Conservation (phyloP, 35 echinoderm and acorn worm genomes). For the Acanthaster planci region DNA sequence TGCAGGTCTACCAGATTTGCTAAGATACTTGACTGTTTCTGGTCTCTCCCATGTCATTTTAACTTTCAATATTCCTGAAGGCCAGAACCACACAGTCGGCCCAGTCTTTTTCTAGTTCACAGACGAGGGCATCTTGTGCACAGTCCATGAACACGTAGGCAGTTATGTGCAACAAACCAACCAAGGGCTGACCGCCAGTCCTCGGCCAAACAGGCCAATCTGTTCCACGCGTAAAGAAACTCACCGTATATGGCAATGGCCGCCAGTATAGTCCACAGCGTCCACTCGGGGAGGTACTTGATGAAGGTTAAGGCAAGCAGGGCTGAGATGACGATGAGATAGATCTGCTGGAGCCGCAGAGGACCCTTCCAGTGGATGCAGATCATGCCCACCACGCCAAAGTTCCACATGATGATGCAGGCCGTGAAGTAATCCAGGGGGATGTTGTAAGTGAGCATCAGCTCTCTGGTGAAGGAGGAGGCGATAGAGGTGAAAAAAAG, state of each 20-base stretch:
- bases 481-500: no score
- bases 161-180: no score
- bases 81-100: no score
- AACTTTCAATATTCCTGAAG: no score
- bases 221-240: neutral
- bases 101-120: no score
- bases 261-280: conserved; percentile 92
- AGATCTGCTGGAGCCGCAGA: conserved; percentile 79
- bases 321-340: conserved; percentile 95
- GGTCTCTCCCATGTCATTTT: no score
- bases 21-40: no score
- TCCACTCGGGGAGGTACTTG: conserved; percentile 99
- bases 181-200: no score
- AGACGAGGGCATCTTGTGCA: no score
- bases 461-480: conserved; percentile 54
- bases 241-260: conserved; percentile 96
- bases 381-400: conserved; percentile 80
- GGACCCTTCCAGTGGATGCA: conserved; percentile 93
- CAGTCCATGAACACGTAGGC: no score
- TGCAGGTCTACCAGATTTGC: no score
- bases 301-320: conserved; percentile 94
- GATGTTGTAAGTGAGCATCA: conserved; percentile 87
- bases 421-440: conserved; percentile 95
- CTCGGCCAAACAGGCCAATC: no score
- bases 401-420: conserved; percentile 88